Percentiles rank a stretch among this genome's conserved stretches.
phyloP scores from a whole-genome alignment of 2,797 vertebrate genomes.

The Acropternis orthonyx region DNA sequence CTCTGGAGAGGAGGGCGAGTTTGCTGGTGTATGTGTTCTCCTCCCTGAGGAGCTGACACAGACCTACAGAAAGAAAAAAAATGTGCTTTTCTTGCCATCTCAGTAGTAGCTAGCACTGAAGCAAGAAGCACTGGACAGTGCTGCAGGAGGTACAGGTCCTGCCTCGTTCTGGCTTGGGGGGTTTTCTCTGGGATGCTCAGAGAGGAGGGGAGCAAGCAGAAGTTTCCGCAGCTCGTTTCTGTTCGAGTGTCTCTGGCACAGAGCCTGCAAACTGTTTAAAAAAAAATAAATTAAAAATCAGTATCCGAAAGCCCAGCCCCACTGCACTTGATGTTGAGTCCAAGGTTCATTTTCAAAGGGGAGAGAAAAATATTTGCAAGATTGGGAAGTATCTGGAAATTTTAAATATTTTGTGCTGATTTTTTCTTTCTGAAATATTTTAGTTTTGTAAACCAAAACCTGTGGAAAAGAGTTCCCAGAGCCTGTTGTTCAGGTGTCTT shows the following conservation, averaged over 20 bases:
- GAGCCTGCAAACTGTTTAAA: background rate
- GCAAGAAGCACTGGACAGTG: rapidly evolving
- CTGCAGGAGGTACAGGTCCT: background rate
- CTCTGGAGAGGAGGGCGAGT: background rate
- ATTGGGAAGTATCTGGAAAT: background rate
- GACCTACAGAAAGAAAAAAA: background rate
- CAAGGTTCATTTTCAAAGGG: background rate
- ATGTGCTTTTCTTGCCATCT: background rate
- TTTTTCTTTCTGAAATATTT: background rate
- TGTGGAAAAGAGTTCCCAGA: background rate
- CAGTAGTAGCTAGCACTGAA: background rate
- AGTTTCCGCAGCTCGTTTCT: background rate
- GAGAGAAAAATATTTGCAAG: background rate
- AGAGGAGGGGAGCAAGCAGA: rapidly evolving
- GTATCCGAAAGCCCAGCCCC: background rate
- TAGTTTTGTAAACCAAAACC: background rate
- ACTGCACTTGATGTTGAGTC: rapidly evolving
- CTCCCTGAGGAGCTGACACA: background rate
- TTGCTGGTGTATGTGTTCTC: background rate
- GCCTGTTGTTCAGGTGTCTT: background rate
- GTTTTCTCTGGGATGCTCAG: background rate
- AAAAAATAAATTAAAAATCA: background rate
- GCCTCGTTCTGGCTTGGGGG: rapidly evolving
- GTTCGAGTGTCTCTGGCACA: background rate
- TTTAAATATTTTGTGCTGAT: background rate